phyloP scores from a whole-genome alignment of 2,113 vertebrate genomes.

The Dunckerocampus dactyliophorus region DNA sequence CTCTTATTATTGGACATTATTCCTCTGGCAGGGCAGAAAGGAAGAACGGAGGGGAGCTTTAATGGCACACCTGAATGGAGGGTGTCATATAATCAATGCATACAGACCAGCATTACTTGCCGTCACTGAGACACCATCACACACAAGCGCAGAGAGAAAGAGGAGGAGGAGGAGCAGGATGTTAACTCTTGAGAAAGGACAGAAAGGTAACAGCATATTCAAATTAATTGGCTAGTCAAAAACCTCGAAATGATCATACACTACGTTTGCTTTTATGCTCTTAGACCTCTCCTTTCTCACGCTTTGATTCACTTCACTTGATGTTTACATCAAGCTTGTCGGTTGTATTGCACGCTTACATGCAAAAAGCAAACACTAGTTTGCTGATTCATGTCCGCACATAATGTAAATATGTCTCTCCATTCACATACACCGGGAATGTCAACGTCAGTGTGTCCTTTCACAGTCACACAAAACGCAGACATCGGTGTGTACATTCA shows the following conservation, averaged over 20 bases:
- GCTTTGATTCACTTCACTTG: not conserved
- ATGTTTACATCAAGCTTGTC: no score
- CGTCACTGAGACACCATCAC: conserved; percentile 68
- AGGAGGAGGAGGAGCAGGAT: conserved; percentile 63
- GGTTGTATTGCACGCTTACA: no score
- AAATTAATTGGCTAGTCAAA: conserved; percentile 60
- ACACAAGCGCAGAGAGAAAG: conserved; percentile 38
- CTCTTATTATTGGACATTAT: conserved; percentile 69
- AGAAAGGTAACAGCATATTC: conserved; percentile 50
- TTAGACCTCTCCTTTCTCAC: not conserved
- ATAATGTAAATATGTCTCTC: no score
- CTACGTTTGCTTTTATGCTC: conserved; percentile 26
- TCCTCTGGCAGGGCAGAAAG: conserved; percentile 58
- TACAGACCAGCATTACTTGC: conserved; percentile 69
- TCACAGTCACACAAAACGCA: no score
- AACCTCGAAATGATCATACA: conserved; percentile 45
- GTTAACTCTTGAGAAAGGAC: conserved; percentile 66
- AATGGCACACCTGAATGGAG: conserved; percentile 74
- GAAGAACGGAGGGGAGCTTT: conserved; percentile 68
- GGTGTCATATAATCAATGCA: conserved; percentile 75
- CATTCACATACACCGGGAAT: no score
- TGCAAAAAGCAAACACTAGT: no score
- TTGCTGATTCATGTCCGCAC: no score
- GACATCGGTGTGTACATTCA: no score
- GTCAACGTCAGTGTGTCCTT: no score